phyloP scores from a whole-genome alignment of 2,113 vertebrate species.

The Corythornis cristatus region DNA sequence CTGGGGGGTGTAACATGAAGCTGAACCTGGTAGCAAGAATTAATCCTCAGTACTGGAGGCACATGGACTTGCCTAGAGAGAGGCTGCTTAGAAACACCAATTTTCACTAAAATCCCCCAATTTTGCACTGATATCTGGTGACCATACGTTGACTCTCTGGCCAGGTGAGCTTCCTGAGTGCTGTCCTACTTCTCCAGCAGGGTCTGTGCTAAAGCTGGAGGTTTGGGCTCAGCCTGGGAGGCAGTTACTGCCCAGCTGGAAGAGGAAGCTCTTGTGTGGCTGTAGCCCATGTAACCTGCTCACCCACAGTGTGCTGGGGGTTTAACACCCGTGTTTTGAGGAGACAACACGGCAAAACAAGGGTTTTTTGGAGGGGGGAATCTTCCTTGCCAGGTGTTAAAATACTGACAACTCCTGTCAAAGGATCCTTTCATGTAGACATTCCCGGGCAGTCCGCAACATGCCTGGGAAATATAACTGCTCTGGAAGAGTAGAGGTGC shows the following conservation, averaged over 20 bases:
- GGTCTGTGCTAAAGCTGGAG: not conserved
- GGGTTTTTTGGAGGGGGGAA: conserved; percentile 43
- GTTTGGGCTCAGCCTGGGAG: rapidly evolving
- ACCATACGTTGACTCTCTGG: rapidly evolving
- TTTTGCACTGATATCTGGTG: not conserved
- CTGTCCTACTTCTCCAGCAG: not conserved
- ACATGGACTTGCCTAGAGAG: rapidly evolving
- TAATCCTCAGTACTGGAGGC: not conserved
- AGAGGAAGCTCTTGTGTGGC: not conserved
- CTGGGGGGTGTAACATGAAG: rapidly evolving
- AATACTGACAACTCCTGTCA: conserved; percentile 65
- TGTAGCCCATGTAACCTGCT: rapidly evolving
- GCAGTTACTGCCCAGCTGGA: not conserved
- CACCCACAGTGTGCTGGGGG: rapidly evolving
- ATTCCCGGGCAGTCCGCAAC: conserved; percentile 75
- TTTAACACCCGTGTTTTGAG: not conserved
- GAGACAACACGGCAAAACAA: conserved; percentile 15
- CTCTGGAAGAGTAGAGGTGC: conserved; percentile 63
- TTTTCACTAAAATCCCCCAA: not conserved
- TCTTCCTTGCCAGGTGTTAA: conserved; percentile 71
- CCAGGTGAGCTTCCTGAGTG: not conserved
- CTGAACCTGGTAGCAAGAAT: not conserved
- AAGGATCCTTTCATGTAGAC: conserved; percentile 72
- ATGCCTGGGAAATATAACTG: conserved; percentile 69
- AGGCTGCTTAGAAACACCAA: not conserved